Evolutionary conservation across 2,113 vertebrate species (phyloP).

Genomic region (Pampusana beccarii): DNA sequence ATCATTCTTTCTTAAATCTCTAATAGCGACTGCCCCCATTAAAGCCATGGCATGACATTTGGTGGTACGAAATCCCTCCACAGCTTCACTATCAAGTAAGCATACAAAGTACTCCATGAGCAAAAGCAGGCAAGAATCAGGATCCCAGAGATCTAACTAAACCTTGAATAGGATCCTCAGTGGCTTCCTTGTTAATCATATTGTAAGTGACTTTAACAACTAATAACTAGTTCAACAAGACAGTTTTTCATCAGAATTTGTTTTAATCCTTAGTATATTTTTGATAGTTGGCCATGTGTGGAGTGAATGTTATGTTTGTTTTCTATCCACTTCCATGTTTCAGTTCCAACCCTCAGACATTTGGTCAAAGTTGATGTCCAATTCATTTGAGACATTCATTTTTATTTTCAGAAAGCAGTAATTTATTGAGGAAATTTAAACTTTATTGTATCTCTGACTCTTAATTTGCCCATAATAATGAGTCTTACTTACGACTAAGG

Average conservation of each 20-base stretch:
- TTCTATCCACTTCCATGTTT: not conserved
- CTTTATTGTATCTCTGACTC: not conserved
- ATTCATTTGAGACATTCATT: rapidly evolving
- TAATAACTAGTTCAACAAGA: not conserved
- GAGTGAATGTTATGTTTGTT: not conserved
- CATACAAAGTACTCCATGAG: rapidly evolving
- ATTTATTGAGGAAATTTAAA: not conserved
- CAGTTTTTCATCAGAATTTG: not conserved
- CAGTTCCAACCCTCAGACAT: not conserved
- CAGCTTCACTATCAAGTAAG: not conserved
- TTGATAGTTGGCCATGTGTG: rapidly evolving
- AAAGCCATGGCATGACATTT: not conserved
- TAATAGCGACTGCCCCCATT: not conserved
- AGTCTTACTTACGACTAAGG: not conserved
- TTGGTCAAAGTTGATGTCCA: not conserved
- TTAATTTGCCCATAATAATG: not conserved
- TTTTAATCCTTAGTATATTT: not conserved
- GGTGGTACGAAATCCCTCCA: not conserved
- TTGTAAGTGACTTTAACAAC: not conserved
- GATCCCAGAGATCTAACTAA: not conserved
- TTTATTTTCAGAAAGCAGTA: not conserved
- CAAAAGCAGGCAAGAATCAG: not conserved
- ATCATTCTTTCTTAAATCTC: not conserved
- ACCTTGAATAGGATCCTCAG: not conserved
- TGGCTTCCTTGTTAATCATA: rapidly evolving